These are phyloP conservation scores for Catocala nupta DNA, from an alignment of 2,888 invertebrate species.

Conservation along the genomic window DNA sequence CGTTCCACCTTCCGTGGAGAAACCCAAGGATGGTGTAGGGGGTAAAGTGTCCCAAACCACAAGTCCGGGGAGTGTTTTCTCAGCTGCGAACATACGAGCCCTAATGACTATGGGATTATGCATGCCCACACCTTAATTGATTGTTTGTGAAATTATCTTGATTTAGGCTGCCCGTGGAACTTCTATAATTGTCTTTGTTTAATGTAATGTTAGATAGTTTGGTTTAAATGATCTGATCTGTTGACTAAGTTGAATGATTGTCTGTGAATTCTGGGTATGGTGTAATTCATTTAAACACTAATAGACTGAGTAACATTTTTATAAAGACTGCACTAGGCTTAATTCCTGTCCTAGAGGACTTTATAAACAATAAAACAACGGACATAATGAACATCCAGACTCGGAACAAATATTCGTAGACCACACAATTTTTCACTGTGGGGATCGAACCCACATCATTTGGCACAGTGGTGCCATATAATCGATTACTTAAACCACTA, in stretches of 20 bases:
- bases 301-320: no score
- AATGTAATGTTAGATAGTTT: constrained; percentile 16
- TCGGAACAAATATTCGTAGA: no score
- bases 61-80: constrained; percentile 42
- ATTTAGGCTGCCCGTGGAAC: constrained; percentile 25
- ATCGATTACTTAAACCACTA: no score
- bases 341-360: no score
- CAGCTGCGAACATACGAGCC: constrained; percentile 42
- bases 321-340: no score
- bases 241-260: neutral
- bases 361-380: no score
- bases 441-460: no score
- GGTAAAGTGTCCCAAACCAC: constrained; percentile 29
- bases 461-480: no score
- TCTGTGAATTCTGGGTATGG: no score
- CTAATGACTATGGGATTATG: constrained; percentile 53
- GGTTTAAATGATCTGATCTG: neutral
- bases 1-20: neutral
- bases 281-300: no score
- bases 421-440: no score
- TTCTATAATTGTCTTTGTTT: constrained; percentile 45
- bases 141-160: constrained; percentile 46
- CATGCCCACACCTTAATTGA: constrained; percentile 51
- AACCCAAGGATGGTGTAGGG: constrained; percentile 18
- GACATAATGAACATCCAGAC: no score